Evolutionary conservation across 1,140 invertebrate species (phyloP), one percentile per base, ranked within the genome.

Genomic region (Listronotus bonariensis): DNA sequence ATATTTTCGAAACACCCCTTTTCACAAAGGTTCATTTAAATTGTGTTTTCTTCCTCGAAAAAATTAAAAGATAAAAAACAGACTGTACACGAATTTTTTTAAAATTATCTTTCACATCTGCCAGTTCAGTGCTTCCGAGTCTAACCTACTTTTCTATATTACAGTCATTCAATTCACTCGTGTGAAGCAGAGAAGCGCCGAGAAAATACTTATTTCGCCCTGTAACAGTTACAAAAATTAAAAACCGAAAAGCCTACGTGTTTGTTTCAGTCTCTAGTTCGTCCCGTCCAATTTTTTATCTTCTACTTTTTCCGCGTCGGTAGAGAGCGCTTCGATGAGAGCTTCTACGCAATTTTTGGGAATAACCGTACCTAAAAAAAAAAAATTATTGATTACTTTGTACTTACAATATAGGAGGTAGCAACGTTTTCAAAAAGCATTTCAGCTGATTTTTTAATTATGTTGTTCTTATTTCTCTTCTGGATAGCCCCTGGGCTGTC

Each of bases 341-440:
- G 88, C 78, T 66, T 92, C 88, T 68, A 93, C 89, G 78, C 92
- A 94, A 74, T 90, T 91, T 78, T 92, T 92, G 71, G 93, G 93
- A 80, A 96, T 95, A 60, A 96, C 78, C 9, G 92, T 95, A 67
- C 93, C 89, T 90, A 80, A 40, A 72, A 72, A 68, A 66, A 62
- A 26, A 26, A 26, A 3, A 26, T 26, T 26, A 26, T 3, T 26
- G 20, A 26, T 26, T 26, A 26, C 5, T 26, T 26, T 26, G 20
- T 26, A 26, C 20, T 26, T 26, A 3, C 5, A 26, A 3, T 26
- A 26, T 26, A n/a, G n/a, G n/a, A n/a, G n/a, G n/a, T n/a, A n/a
- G n/a, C n/a, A n/a, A n/a, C n/a, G n/a, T n/a, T n/a, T n/a, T n/a
- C n/a, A n/a, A n/a, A n/a, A n/a, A n/a, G 11, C 40, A 46, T 58